Conservation (phyloP, 1,140 invertebrate genomes). For the Brachionus koreanus region DNA sequence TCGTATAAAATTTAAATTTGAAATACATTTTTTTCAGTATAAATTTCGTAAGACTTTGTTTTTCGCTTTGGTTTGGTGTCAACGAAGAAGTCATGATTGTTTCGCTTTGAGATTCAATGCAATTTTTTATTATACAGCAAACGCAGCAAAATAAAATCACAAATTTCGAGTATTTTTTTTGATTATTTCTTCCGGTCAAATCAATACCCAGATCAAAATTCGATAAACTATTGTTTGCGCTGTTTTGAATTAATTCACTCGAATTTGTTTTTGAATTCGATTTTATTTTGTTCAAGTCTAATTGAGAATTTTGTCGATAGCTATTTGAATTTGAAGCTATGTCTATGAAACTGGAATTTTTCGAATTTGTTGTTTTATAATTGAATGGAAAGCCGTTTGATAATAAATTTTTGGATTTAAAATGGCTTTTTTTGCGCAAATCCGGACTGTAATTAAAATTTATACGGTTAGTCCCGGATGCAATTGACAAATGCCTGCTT, state of each 20-base stretch:
- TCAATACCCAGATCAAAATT: conserved; percentile 9
- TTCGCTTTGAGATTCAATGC: conserved; percentile 10
- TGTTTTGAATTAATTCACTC: not conserved
- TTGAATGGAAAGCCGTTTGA: conserved; percentile 31
- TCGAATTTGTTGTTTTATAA: conserved; percentile 25
- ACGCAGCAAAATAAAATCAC: not conserved
- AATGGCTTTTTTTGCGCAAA: conserved; percentile 20
- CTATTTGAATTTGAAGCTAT: conserved; percentile 8
- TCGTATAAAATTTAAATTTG: not conserved
- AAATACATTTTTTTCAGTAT: not conserved
- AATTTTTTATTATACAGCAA: conserved; percentile 18
- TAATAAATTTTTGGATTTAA: conserved; percentile 30
- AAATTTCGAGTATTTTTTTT: not conserved
- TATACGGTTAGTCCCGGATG: conserved; percentile 10
- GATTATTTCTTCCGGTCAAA: not conserved
- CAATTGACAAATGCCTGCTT: conserved; percentile 27
- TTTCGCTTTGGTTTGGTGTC: not conserved
- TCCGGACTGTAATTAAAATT: conserved; percentile 40
- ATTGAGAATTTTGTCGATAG: conserved; percentile 17
- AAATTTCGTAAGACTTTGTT: not conserved
- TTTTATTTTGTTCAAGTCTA: conserved; percentile 11
- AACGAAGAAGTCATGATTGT: not conserved
- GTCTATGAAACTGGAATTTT: conserved; percentile 11
- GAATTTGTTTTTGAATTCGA: conserved; percentile 20
- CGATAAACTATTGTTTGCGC: conserved; percentile 16